Percentiles rank a stretch among this genome's conserved stretches.
Evolutionary conservation across 37 sponge, comb jelly and placozoan species (phyloP).

Genomic region (Diacarnus erythraeanus): DNA sequence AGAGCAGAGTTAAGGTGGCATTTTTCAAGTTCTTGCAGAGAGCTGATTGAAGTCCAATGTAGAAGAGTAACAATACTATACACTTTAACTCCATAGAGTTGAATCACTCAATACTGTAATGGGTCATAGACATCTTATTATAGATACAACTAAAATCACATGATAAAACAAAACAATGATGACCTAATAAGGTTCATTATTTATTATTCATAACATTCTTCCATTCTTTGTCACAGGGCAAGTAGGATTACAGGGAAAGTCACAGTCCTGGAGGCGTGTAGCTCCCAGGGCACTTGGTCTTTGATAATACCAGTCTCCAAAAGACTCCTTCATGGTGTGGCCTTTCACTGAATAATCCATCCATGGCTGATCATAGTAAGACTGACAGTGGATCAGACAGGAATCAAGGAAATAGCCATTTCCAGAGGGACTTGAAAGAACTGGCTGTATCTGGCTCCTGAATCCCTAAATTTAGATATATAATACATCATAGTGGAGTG

Average conservation of each 20-base stretch:
- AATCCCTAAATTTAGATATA: conserved; percentile 22
- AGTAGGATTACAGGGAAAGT: conserved; percentile 63
- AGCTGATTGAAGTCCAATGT: not conserved
- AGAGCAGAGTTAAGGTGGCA: conserved; percentile 17
- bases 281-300: not conserved
- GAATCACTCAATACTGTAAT: too few relatives aligned
- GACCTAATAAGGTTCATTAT: not conserved
- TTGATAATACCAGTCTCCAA: conserved; percentile 71
- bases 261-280: conserved; percentile 32
- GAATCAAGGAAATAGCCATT: conserved; percentile 75
- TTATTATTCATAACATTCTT: not conserved
- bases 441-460: conserved; percentile 31
- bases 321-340: conserved; percentile 46
- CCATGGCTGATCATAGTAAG: conserved; percentile 58
- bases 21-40: conserved; percentile 21
- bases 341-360: conserved; percentile 25
- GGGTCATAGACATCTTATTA: too few relatives aligned
- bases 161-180: not conserved
- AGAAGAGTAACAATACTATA: not conserved
- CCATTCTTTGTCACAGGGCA: too few relatives aligned
- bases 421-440: conserved; percentile 14
- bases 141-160: too few relatives aligned
- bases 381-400: conserved; percentile 82
- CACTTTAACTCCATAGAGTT: too few relatives aligned
- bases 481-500: not conserved